Conservation (phyloP, 2,797 vertebrate genomes). For the Falco biarmicus region DNA sequence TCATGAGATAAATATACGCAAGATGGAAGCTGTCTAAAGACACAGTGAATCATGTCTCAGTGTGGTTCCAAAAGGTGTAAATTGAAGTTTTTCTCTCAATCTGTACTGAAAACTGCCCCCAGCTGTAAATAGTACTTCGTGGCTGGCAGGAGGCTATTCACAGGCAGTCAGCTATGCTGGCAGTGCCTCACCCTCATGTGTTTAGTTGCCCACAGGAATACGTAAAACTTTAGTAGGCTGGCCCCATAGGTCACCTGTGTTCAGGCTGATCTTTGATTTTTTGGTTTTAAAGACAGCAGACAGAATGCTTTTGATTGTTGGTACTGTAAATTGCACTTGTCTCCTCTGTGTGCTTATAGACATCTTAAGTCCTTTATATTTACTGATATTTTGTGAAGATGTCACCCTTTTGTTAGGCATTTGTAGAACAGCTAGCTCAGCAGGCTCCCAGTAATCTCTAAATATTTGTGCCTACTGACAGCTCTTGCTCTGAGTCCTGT, state of each 20-base stretch:
- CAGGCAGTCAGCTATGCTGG: neutral
- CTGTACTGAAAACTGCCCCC: neutral
- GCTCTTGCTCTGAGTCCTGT: neutral
- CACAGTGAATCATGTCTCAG: neutral
- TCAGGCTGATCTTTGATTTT: neutral
- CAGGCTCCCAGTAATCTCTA: neutral
- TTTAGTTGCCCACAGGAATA: neutral
- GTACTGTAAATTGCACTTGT: neutral
- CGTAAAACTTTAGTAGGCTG: neutral
- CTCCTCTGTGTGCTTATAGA: neutral
- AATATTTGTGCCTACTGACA: neutral
- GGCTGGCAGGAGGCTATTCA: neutral
- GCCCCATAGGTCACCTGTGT: neutral
- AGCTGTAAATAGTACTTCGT: neutral
- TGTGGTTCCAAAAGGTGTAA: neutral
- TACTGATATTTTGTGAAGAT: neutral
- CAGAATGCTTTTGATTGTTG: neutral
- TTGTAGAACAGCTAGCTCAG: neutral
- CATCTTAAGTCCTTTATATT: neutral
- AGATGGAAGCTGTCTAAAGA: neutral
- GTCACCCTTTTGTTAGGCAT: neutral
- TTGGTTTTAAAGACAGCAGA: neutral
- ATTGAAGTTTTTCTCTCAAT: neutral
- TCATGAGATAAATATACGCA: neutral
- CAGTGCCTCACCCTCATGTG: neutral